These are phyloP conservation scores for Campodea augens DNA, from an alignment of 1,140 invertebrate species.

Conservation along the genomic window DNA sequence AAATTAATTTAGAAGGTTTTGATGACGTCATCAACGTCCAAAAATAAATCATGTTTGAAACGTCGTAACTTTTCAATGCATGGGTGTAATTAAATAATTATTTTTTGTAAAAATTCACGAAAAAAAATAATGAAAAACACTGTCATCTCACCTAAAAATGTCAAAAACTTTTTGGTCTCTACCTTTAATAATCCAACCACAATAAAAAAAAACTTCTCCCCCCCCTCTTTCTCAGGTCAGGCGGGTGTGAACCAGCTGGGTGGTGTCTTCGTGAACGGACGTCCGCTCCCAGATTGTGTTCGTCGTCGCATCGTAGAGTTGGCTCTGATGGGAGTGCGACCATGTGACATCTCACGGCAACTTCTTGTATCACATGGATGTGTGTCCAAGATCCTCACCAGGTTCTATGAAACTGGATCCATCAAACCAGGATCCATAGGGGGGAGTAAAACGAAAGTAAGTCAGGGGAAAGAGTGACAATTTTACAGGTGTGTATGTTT, in stretches of 20 bases:
- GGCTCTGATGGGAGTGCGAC: conserved; percentile 72
- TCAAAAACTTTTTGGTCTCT: too few species aligned
- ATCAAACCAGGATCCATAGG: conserved; percentile 79
- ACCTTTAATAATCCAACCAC: too few species aligned
- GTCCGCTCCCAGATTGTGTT: conserved; percentile 84
- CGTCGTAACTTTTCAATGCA: too few species aligned
- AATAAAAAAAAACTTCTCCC: too few species aligned
- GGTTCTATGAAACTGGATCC: conserved; percentile 88
- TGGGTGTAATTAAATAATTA: too few species aligned
- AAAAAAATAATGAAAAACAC: too few species aligned
- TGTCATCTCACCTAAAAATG: too few species aligned
- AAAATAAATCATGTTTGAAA: too few species aligned
- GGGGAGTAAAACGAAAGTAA: conserved; percentile 76
- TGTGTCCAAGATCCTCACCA: conserved; percentile 90
- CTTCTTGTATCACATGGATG: conserved; percentile 88
- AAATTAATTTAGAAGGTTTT: too few species aligned
- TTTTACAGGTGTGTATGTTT: background rate
- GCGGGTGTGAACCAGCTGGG: conserved; percentile 90
- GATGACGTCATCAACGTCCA: too few species aligned
- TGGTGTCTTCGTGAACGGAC: conserved; percentile 88
- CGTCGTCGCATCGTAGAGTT: conserved; percentile 81
- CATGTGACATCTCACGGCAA: conserved; percentile 88
- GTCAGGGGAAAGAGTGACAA: conserved; percentile 6
- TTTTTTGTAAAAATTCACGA: too few species aligned
- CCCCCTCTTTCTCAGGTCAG: conserved; percentile 63